Evolutionary conservation across 2,113 vertebrate genomes (phyloP).

Genomic region (Benitochromis conjunctus): DNA sequence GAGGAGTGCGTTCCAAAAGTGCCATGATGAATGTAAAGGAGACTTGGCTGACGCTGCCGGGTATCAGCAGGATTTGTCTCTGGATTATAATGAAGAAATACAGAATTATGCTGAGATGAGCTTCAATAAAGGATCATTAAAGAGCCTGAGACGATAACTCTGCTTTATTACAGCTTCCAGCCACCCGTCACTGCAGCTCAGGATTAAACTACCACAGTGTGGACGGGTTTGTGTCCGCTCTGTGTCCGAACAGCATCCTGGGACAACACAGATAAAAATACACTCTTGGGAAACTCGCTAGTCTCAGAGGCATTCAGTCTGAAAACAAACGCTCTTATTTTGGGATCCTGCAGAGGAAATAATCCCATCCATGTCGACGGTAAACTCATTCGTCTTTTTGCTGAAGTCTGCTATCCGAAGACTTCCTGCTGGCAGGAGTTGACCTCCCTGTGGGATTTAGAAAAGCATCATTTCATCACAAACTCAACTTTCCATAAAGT

Average conservation of each 20-base stretch:
- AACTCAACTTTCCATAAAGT: background rate
- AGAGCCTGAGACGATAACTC: background rate
- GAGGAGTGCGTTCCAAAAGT: background rate
- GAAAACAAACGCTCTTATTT: background rate
- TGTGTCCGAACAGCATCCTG: background rate
- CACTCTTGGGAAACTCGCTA: slow-evolving; percentile 29
- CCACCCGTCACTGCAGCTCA: fast-evolving
- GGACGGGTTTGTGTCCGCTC: background rate
- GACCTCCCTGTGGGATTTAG: background rate
- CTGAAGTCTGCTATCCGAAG: background rate
- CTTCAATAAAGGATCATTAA: background rate
- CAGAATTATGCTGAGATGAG: background rate
- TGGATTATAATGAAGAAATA: background rate
- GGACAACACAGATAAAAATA: slow-evolving; percentile 25
- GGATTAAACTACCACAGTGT: background rate
- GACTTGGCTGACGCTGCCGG: background rate
- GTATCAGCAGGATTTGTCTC: background rate
- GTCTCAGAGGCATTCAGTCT: background rate
- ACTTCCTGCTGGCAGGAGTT: fast-evolving
- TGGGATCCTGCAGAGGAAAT: background rate
- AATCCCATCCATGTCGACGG: background rate
- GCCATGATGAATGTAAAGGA: background rate
- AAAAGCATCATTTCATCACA: background rate
- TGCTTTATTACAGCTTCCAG: background rate
- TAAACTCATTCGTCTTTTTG: background rate